These are phyloP conservation scores for Anticlea derivata DNA, from an alignment of 2,888 invertebrate genomes.

Conservation along the genomic window DNA sequence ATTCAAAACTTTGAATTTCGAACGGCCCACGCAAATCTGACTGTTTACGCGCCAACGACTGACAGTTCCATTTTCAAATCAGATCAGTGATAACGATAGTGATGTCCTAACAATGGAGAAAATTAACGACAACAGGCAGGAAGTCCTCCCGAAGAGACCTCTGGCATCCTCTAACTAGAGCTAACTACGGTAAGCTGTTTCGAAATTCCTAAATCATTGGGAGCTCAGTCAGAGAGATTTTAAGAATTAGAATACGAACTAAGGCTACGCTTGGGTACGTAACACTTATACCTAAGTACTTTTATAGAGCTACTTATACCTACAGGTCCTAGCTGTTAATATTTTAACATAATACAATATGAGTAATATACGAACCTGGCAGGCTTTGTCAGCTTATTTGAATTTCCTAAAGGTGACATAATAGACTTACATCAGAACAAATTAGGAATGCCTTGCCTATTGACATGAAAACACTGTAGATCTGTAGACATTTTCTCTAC, in stretches of 20 bases:
- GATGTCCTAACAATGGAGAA: slow-evolving; percentile 33
- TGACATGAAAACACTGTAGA: no score
- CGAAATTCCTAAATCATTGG: background rate
- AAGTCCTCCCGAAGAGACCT: slow-evolving; percentile 15
- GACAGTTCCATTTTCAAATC: slow-evolving; percentile 23
- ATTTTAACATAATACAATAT: slow-evolving; percentile 1
- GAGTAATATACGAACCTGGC: slow-evolving; percentile 13
- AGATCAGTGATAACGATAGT: slow-evolving; percentile 28
- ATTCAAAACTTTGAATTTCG: slow-evolving; percentile 30
- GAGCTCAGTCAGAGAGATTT: no score
- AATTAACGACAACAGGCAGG: slow-evolving; percentile 22
- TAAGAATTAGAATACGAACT: no score
- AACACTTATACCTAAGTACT: no score
- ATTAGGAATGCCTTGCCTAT: no score
- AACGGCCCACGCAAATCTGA: slow-evolving; percentile 11
- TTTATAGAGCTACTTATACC: no score
- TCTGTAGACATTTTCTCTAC: no score
- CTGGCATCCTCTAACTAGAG: slow-evolving; percentile 2
- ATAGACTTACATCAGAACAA: no score
- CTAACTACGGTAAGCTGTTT: slow-evolving; percentile 8
- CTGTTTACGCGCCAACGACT: slow-evolving; percentile 13
- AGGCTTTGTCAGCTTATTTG: slow-evolving; percentile 26
- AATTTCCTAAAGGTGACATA: slow-evolving; percentile 24
- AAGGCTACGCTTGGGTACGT: no score
- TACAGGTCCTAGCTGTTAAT: no score